These are phyloP conservation scores for Procambarus virginalis DNA, from an alignment of 1,140 invertebrate genomes.

Conservation along the genomic window DNA sequence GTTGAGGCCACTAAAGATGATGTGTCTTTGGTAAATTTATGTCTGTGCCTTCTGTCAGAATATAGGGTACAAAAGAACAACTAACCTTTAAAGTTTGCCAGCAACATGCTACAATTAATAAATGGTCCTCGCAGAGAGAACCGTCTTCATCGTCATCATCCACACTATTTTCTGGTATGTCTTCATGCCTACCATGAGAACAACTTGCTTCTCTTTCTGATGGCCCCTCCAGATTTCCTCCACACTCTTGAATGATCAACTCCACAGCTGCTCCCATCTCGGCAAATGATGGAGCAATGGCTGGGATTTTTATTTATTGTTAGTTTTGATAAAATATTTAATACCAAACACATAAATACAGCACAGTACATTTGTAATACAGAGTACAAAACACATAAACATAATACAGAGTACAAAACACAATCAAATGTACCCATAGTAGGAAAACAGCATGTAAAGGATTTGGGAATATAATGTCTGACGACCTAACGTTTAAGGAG, in stretches of 20 bases:
- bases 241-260: conserved; percentile 71
- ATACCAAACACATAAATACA: no score
- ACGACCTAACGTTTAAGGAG: no score
- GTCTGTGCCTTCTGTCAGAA: not conserved
- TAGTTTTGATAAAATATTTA: no score
- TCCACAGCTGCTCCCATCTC: conserved; percentile 79
- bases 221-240: conserved; percentile 38
- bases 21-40: no score
- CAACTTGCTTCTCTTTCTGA: not conserved
- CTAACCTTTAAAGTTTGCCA: conserved; percentile 86
- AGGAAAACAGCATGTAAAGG: no score
- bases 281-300: conserved; percentile 78
- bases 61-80: conserved; percentile 43
- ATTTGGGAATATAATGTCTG: no score
- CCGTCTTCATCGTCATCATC: conserved; percentile 73
- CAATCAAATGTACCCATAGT: no score
- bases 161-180: conserved; percentile 15
- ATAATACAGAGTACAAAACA: no score
- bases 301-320: conserved; percentile 70
- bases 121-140: conserved; percentile 79
- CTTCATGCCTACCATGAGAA: not conserved
- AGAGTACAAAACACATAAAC: no score
- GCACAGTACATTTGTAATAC: no score
- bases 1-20: no score
- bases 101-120: conserved; percentile 82